A percentile compares a stretch with the other conserved stretches of the same genome.
Evolutionary conservation across 2,888 invertebrate species (phyloP).

Genomic region (Seladonia tumulorum): DNA sequence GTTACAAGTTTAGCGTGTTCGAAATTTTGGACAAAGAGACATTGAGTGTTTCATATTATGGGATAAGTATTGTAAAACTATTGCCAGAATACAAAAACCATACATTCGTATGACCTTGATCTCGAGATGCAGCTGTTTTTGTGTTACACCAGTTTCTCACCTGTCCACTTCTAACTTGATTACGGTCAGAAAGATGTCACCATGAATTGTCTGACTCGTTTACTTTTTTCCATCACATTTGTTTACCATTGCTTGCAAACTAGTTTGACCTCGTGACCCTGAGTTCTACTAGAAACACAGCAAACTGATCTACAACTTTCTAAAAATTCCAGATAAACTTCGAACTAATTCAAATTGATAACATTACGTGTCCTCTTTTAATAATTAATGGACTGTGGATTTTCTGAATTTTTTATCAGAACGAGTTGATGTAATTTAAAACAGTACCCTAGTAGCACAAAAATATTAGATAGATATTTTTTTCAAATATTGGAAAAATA

Average conservation of each 20-base stretch:
- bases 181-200: neutral
- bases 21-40: no score
- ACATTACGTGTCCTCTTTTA: no score
- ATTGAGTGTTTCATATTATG: no score
- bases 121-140: neutral
- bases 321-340: neutral
- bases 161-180: neutral
- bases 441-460: no score
- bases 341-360: no score
- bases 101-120: neutral
- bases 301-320: neutral
- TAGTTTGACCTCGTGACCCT: neutral
- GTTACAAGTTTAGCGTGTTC: no score
- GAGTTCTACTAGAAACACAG: neutral
- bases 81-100: neutral
- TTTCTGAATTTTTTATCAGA: no score
- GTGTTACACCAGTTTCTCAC: neutral
- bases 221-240: neutral
- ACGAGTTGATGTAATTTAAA: no score
- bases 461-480: no score
- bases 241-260: neutral
- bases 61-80: neutral
- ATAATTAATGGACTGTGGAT: no score
- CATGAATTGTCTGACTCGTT: neutral
- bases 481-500: no score